phyloP scores from a whole-genome alignment of 64 coral and sea anemone species.

The Stylophora pistillata region DNA sequence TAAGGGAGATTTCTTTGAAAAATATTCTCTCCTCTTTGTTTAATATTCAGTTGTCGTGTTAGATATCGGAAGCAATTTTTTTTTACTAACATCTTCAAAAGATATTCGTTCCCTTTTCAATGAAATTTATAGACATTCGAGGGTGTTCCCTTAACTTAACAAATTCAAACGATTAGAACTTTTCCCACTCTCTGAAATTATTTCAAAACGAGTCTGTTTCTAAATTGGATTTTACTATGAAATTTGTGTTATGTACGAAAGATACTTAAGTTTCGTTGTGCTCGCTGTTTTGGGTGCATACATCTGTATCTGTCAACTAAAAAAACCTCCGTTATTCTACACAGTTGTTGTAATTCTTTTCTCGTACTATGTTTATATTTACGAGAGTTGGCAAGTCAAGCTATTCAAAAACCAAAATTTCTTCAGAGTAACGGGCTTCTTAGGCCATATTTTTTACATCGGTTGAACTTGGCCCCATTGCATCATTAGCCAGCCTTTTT shows the following conservation, averaged over 20 bases:
- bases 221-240: neutral
- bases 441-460: conserved; percentile 4
- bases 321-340: neutral
- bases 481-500: neutral
- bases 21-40: neutral
- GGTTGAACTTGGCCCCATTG: neutral
- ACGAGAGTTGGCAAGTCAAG: neutral
- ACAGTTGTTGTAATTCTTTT: conserved; percentile 19
- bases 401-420: conserved; percentile 14
- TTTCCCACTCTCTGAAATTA: no score
- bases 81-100: neutral
- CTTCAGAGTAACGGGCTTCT: conserved; percentile 4
- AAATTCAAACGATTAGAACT: no score
- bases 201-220: neutral
- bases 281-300: conserved; percentile 1
- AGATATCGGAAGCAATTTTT: neutral
- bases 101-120: no score
- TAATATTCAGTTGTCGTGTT: neutral
- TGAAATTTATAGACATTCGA: no score
- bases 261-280: neutral
- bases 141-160: no score
- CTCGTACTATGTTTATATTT: neutral
- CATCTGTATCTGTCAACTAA: neutral
- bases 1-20: neutral
- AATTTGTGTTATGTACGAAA: neutral